Evolutionary conservation across 2,113 vertebrate genomes (phyloP), one percentile per base, ranked within the genome.

Genomic region (Atlantisia rogersi): DNA sequence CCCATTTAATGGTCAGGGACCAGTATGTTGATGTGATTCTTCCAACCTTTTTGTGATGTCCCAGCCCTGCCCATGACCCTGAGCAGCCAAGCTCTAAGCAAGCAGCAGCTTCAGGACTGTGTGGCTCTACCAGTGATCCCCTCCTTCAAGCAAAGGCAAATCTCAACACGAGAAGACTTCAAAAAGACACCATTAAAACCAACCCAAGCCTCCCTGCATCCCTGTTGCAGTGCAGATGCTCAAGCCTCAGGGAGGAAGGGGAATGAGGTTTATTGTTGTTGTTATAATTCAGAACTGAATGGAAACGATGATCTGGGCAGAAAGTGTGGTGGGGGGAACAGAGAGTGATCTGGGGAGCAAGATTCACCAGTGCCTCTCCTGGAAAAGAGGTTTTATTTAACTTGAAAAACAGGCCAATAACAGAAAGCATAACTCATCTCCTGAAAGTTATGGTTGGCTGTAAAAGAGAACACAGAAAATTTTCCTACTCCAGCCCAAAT

Each of bases 391-490:
- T 96, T 94, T 92, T 82, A 84, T 95, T 86, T 92, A 69, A 85
- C 85, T 95, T 70, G 90, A 90, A 96, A 94, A 96, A 93, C 92
- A 83, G 55, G 93, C 89, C 94, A 85, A 77, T 89, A 92, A 89
- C 90, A 97, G 87, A 97, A 79, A 90, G 70, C 35, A 13, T 94
- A 94, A 96, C 92, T 96, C 96, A 95, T 97, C 92, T 90, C 46
- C 0, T 56, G 40, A 92, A 92, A 86, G 97, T 96, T 96, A 96
- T 91, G 93, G 78, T 97, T 87, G 90, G 91, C 95, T 97, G 78
- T 94, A 95, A 97, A 97, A 95, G 28, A 96, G 95, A 96, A 97
- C 77, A 92, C 89, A 90, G 90, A 95, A 82, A 95, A 95, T 65
- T 97, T 96, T 91, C 95, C 86, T 95, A 67, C 92, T 89, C 92